phyloP scores from a whole-genome alignment of 2,113 vertebrate genomes.

The Corythornis madagascariensis region DNA sequence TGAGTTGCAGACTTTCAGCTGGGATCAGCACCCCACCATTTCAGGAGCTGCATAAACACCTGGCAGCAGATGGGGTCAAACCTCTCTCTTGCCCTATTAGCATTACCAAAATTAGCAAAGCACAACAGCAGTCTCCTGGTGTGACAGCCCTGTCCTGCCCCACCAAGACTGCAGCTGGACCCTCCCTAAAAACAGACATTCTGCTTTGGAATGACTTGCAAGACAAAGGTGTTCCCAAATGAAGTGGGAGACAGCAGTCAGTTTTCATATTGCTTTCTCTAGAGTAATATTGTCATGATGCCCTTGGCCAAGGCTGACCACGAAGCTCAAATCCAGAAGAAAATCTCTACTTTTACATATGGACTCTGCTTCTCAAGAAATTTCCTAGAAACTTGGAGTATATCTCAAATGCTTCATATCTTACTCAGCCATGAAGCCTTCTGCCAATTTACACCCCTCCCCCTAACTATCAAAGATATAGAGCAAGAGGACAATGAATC shows the following conservation, averaged over 20 bases:
- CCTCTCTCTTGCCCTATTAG: neutral
- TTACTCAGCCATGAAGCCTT: neutral
- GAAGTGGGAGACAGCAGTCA: neutral
- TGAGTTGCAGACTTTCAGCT: neutral
- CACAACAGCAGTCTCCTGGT: neutral
- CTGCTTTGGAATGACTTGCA: neutral
- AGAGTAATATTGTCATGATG: neutral
- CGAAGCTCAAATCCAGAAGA: neutral
- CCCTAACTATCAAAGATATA: neutral
- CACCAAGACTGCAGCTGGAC: neutral
- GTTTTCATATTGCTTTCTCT: neutral
- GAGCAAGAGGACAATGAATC: neutral
- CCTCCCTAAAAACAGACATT: neutral
- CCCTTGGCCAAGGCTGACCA: neutral
- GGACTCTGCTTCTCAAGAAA: neutral
- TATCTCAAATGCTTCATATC: neutral
- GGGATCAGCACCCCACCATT: neutral
- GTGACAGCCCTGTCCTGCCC: neutral
- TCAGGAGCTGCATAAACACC: conserved; percentile 16
- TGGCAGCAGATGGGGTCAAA: conserved; percentile 17
- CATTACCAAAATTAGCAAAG: neutral
- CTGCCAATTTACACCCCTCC: neutral
- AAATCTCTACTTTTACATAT: neutral
- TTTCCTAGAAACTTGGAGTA: neutral
- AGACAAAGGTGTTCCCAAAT: neutral